Evolutionary conservation across 2,797 vertebrate species (phyloP).

Genomic region (Coccyzus lansbergi): DNA sequence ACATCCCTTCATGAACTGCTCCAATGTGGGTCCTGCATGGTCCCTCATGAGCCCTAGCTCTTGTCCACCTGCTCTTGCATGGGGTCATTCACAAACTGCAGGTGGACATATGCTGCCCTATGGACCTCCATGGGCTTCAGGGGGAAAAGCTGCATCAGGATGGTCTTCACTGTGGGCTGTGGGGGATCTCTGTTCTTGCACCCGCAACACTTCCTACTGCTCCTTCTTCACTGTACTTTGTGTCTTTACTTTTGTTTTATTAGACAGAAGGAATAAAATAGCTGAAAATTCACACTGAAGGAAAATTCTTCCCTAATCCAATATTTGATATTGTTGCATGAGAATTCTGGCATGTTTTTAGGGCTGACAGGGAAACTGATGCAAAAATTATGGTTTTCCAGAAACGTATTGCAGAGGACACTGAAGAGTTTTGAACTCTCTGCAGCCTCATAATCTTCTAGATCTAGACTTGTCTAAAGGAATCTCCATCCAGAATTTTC

Average conservation of each 20-base stretch:
- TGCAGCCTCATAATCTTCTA: not conserved
- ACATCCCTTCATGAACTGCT: not conserved
- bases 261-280: too few relatives aligned
- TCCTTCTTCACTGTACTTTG: not conserved
- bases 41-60: too few relatives aligned
- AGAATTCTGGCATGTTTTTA: not conserved
- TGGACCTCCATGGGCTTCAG: not conserved
- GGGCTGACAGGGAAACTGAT: not conserved
- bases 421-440: not conserved
- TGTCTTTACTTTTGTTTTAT: too few relatives aligned
- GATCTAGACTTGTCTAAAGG: not conserved
- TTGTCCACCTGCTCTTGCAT: not conserved
- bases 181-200: fast-evolving
- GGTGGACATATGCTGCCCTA: not conserved
- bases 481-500: not conserved
- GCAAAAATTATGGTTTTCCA: not conserved
- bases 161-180: not conserved
- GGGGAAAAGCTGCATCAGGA: not conserved
- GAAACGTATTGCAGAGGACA: not conserved
- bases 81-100: not conserved
- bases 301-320: not conserved
- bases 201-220: not conserved
- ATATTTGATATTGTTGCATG: not conserved
- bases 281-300: not conserved
- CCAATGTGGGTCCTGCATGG: fast-evolving